Base-by-base conservation (phyloP, 2,888 invertebrate species). In the Hylaea fasciaria region DNA sequence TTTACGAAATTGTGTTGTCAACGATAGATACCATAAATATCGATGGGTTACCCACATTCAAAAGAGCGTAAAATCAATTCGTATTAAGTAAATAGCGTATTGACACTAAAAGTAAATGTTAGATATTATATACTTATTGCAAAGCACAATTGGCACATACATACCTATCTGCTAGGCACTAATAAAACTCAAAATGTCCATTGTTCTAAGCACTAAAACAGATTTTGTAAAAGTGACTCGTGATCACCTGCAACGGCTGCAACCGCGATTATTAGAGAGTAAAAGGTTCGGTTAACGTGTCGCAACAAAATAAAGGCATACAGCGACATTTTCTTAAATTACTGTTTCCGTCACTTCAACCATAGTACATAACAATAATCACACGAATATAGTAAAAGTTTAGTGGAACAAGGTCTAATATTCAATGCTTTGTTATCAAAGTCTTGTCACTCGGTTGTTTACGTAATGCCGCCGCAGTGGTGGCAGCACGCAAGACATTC, bases 331-430 rank as follows among this genome's bases (percentile, higher is more conserved):
- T 60, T 55, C 47, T 37, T 14, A 56, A 62, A 49, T 54, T 35
- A 53, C 28, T 51, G 65, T 68, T 71, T 68, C 57, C 56, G 59
- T 39, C 62, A 68, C 52, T 70, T 70, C 60, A 63, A 68, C 64
- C 44, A 53, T 57, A 50, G 57, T 51, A 51, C 5, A 22, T 22
- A 22, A 22, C 22, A 5, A 70, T 67, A 70, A 69, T 66, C 53
- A 52, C 49, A 63, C 50, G 51, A 66, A 62, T 71, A 68, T 53
- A 65, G 64, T 68, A 72, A 73, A 73, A 71, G 70, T 69, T 71
- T 68, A 64, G 60, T 75, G 49, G 71, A 29, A 58, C 77, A 76
- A 79, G 78, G 78, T 69, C 69, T 62, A 60, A 59, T 22, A 22
- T 62, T 63, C 61, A 69, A 72, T 63, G 60, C 61, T 68, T 73